Evolutionary conservation across 2,113 vertebrate species (phyloP), one percentile per base, ranked within the genome.

Genomic region (human): DNA sequence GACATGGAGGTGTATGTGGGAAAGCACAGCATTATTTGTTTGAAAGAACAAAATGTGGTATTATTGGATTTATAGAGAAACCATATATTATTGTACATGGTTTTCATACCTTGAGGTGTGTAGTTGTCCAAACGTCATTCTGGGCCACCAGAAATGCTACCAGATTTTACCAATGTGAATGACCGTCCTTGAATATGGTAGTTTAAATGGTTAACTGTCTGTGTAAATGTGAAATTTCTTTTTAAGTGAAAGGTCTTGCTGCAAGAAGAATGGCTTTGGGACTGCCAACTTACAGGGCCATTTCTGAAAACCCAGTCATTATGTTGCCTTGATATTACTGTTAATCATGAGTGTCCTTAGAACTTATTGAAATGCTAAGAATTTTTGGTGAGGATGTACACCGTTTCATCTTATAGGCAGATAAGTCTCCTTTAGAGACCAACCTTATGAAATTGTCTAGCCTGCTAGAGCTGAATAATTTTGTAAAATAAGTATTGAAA

Each of bases 401-500:
- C 20, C 93, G 22, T 40, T 97, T 61, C 18, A 66, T 94, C 66
- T 96, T 90, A 73, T 3, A 86, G 59, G 48, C 45, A 23, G 50
- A n/a, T 2, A 12, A 40, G 14, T 68, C 73, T 90, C 32, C 59
- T 97, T 88, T 50, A 59, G 18, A 93, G 83, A 96, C 6, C 9
- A 35, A 48, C 27, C 95, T 82, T 98, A 97, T 48, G 52, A 97
- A 95, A 96, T 50, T 45, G 93, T 96, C 96, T 91, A 8, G 32
- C 43, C 90, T 97, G 94, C 95, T 81, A 91, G 45, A 91, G 97
- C 82, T 95, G 89, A 96, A 59, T 85, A 96, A 98, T 87, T 98
- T 97, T 90, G 72, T 97, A 98, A 97, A 97, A 76, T 64, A 6
- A 45, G 66, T 80, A 97, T 97, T 97, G 98, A 97, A 98, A 97